Evolutionary conservation across 1,140 invertebrate genomes (phyloP).

Genomic region (Harpegnathos saltator): DNA sequence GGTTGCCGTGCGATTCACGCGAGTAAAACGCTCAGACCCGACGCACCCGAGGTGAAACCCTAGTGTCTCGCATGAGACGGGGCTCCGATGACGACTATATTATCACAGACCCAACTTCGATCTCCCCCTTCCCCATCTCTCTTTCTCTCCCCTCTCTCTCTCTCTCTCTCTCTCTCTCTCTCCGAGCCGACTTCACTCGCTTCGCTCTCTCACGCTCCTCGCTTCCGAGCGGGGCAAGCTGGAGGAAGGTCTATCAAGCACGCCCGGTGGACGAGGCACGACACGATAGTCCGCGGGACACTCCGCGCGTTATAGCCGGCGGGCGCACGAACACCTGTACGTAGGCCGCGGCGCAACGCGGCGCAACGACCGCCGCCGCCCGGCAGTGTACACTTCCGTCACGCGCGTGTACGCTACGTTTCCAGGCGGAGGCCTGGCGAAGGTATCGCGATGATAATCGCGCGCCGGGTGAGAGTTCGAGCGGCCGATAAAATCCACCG

Average conservation of each 20-base stretch:
- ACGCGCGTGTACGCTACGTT: slow-evolving; percentile 41
- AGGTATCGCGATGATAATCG: slow-evolving; percentile 71
- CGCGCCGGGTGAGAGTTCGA: slow-evolving; percentile 32
- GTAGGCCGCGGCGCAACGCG: neutral
- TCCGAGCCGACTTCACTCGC: too few relatives aligned
- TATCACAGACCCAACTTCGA: too few relatives aligned
- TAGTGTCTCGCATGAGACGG: too few relatives aligned
- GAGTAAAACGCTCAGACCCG: too few relatives aligned
- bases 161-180: too few relatives aligned
- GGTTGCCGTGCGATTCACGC: too few relatives aligned
- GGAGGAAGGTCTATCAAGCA: too few relatives aligned
- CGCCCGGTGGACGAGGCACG: neutral
- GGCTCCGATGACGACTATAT: too few relatives aligned
- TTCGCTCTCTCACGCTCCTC: neutral
- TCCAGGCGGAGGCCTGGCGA: slow-evolving; percentile 24
- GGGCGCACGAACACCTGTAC: slow-evolving; percentile 30
- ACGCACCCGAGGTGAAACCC: too few relatives aligned
- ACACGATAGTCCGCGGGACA: neutral
- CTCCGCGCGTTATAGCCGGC: slow-evolving; percentile 1
- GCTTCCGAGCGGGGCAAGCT: too few relatives aligned
- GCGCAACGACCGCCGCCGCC: slow-evolving; percentile 2
- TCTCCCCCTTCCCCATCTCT: too few relatives aligned
- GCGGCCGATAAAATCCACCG: slow-evolving; percentile 71
- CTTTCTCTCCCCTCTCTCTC: too few relatives aligned
- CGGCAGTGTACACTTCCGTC: slow-evolving; percentile 59